Percentiles rank a stretch among this genome's conserved stretches.
Evolutionary conservation across 2,113 vertebrate genomes (phyloP).

Genomic region (Stercorarius parasiticus): DNA sequence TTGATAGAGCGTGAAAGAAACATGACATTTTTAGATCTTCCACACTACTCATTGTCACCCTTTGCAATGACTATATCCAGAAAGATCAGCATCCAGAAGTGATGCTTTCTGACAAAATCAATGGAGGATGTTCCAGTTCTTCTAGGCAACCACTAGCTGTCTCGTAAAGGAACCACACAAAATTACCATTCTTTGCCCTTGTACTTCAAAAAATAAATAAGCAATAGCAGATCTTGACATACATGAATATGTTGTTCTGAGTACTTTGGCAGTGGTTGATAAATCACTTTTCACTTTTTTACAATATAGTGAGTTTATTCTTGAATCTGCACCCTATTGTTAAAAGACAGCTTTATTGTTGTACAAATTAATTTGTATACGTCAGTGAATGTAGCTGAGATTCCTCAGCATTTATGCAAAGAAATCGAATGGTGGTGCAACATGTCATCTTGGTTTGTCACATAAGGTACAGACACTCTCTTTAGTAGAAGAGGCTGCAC

Average conservation of each 20-base stretch:
- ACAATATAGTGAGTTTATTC: not conserved
- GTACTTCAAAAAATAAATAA: not conserved
- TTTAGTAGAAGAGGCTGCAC: not conserved
- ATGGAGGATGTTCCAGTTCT: not conserved
- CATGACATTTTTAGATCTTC: not conserved
- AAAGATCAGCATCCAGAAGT: not conserved
- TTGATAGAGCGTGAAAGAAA: not conserved
- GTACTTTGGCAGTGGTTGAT: not conserved
- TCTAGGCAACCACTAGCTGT: not conserved
- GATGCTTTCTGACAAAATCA: not conserved
- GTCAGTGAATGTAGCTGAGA: not conserved
- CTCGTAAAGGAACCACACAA: not conserved
- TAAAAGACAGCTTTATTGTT: not conserved
- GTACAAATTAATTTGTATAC: not conserved
- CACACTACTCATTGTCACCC: not conserved
- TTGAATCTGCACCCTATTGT: not conserved
- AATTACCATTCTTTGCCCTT: not conserved
- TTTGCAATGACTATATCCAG: not conserved
- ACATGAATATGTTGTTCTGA: not conserved
- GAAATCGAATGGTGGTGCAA: not conserved
- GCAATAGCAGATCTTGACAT: not conserved
- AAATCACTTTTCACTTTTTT: not conserved
- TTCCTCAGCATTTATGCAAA: not conserved
- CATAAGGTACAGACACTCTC: not conserved
- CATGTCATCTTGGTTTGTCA: not conserved